Base-by-base conservation (phyloP, 2,113 vertebrate genomes). In the Triplophysa rosa region DNA sequence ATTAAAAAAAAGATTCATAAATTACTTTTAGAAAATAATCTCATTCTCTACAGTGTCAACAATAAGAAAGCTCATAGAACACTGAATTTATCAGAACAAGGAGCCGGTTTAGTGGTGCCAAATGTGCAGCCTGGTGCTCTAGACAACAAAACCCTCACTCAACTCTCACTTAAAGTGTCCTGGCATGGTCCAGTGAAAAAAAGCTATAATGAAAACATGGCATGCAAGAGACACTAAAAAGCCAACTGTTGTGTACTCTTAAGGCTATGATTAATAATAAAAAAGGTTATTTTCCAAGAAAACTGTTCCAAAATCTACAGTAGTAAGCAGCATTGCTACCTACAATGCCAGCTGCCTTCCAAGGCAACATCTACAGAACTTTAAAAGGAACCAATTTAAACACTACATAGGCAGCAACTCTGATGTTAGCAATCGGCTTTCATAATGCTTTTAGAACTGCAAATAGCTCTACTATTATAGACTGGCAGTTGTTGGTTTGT, bases 151-250 rank as follows among this genome's bases (percentile, higher is more conserved):
- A 58, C 42, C 3, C 42, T 19, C 56, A 42, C 67, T 68, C 69
- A 67, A 45, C 42, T 45, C 42, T 45, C 10, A 70, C 69, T 54
- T 69, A 58, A 74, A 82, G 82, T 85, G 76, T 86, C 77, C 83
- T 84, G 77, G 83, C 85, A 85, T 63, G 3, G 67, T 77, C 61
- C 2, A 71, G 47, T 62, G 19, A 45, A 67, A 80, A 81, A 67
- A 83, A 80, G 80, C 79, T 71, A 63, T 65, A 89, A 85, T 85
- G 83, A 90, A 86, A 82, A 79, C 86, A 88, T 58, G 47, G 82
- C 79, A 42, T 81, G 84, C 58, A 84, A 74, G 81, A 73, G 81
- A 54, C 61, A 81, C 61, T 71, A 67, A 63, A 83, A 89, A 91
- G 86, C 83, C 86, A 89, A 80, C 40, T 26, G 19, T 82, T 84